These are phyloP conservation scores for Oncorhynchus tshawytscha DNA, from an alignment of 2,113 vertebrate genomes.

Conservation along the genomic window DNA sequence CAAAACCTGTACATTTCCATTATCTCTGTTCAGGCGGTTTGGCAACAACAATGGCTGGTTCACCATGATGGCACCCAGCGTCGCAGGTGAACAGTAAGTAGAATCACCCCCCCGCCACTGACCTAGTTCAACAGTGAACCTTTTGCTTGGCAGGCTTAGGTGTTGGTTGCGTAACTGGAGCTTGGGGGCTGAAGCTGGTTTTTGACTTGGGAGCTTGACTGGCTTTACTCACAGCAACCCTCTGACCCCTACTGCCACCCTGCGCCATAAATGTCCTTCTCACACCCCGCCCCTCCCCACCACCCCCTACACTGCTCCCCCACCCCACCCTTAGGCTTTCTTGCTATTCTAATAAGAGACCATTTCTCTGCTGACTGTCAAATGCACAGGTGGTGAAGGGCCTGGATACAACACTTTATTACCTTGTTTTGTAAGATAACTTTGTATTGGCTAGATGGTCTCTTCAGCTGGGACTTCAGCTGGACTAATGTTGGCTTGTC, in stretches of 20 bases:
- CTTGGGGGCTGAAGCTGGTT: slow-evolving; percentile 10
- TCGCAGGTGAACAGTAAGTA: not conserved
- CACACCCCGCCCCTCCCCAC: not conserved
- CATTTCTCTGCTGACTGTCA: not conserved
- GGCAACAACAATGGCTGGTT: not conserved
- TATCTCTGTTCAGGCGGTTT: not conserved
- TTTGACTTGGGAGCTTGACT: slow-evolving; percentile 12
- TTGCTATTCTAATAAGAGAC: not conserved
- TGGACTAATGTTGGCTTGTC: not conserved
- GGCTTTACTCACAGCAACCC: not conserved
- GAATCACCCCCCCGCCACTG: slow-evolving; percentile 4
- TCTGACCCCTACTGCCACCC: not conserved
- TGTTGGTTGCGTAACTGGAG: slow-evolving; percentile 16
- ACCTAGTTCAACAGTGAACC: slow-evolving; percentile 36
- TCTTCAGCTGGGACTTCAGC: not conserved
- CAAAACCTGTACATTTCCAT: not conserved
- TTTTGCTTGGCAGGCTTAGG: slow-evolving; percentile 26
- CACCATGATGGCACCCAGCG: not conserved
- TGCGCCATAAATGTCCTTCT: not conserved
- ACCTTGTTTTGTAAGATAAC: not conserved
- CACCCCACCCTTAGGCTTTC: not conserved
- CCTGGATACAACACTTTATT: not conserved
- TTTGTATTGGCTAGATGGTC: not conserved
- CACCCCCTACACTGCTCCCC: not conserved
- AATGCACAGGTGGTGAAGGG: not conserved